Evolutionary conservation across 2,113 vertebrate genomes (phyloP).

Genomic region (Mirounga angustirostris): DNA sequence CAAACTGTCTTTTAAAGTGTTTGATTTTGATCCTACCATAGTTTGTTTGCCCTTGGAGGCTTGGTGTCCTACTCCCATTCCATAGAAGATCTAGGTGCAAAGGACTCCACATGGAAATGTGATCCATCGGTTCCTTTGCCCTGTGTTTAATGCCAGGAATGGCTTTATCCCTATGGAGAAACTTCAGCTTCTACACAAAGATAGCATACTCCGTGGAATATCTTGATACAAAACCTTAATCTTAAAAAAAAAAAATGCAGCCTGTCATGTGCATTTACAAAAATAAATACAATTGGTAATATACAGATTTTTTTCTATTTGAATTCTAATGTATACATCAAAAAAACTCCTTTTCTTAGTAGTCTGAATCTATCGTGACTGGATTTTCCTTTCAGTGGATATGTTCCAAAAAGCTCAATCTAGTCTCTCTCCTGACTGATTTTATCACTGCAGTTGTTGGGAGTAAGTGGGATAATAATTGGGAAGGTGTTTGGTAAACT

Average conservation of each 20-base stretch:
- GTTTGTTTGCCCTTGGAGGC: neutral
- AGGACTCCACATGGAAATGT: neutral
- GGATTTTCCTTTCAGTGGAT: neutral
- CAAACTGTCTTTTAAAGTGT: neutral
- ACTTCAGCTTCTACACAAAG: neutral
- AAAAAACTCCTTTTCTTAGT: neutral
- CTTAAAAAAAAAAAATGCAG: neutral
- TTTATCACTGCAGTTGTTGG: slow-evolving; percentile 37
- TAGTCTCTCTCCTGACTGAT: slow-evolving; percentile 20
- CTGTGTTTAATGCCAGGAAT: neutral
- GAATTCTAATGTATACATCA: neutral
- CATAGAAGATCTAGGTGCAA: neutral
- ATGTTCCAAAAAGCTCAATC: neutral
- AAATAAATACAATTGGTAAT: slow-evolving; percentile 33
- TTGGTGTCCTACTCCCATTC: neutral
- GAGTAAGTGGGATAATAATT: slow-evolving; percentile 26
- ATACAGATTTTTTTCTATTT: neutral
- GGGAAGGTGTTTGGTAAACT: slow-evolving; percentile 51
- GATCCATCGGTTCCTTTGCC: neutral
- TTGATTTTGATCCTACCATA: neutral
- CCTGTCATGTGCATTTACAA: neutral
- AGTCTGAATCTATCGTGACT: neutral
- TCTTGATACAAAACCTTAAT: neutral
- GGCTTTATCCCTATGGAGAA: neutral
- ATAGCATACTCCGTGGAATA: neutral